A percentile compares a stretch with the other conserved stretches of the same genome.
phyloP scores from a whole-genome alignment of 2,797 vertebrate genomes.

The Ara ararauna region DNA sequence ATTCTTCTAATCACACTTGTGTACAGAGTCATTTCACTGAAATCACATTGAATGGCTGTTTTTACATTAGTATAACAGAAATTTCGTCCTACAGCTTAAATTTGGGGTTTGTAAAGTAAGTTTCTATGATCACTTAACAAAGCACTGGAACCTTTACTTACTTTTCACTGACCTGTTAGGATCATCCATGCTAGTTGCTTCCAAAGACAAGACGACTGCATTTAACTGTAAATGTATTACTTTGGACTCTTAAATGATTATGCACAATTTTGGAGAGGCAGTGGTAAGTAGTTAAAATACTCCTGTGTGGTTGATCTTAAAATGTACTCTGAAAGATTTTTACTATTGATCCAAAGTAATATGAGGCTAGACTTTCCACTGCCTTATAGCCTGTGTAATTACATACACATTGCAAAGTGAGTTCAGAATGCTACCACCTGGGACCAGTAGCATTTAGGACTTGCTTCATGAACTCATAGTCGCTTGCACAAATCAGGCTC shows the following conservation, averaged over 20 bases:
- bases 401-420: not conserved
- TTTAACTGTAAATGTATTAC: not conserved
- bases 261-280: not conserved
- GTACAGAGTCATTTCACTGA: constrained; percentile 33
- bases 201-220: constrained; percentile 17
- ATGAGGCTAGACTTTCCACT: not conserved
- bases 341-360: constrained; percentile 38
- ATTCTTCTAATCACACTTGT: constrained; percentile 48
- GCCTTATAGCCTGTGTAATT: constrained; percentile 12
- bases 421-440: not conserved
- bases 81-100: constrained; percentile 7
- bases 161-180: constrained; percentile 6
- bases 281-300: constrained; percentile 19
- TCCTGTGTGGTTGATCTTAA: not conserved
- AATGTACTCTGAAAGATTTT: not conserved
- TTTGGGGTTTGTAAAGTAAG: not conserved
- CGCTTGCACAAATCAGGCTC: not conserved
- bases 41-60: constrained; percentile 16
- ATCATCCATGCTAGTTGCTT: constrained; percentile 36
- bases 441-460: not conserved
- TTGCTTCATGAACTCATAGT: not conserved
- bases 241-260: constrained; percentile 14
- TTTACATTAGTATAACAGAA: not conserved
- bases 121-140: constrained; percentile 4
- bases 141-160: constrained; percentile 9